Evolutionary conservation across 2,113 vertebrate species (phyloP), one percentile per base, ranked within the genome.

Genomic region (Ceyx melanurus): DNA sequence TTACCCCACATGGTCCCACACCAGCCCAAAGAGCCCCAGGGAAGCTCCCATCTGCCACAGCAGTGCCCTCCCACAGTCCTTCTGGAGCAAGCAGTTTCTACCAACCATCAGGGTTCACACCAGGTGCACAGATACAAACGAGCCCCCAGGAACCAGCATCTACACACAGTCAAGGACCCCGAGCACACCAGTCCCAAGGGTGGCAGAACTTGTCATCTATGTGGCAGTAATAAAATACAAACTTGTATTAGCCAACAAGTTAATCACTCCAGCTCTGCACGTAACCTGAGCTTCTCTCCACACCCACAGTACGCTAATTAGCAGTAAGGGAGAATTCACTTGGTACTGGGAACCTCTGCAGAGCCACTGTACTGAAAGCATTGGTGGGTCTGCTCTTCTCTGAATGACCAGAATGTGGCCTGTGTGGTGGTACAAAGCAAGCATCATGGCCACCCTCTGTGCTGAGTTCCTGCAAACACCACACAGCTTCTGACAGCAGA

Each of bases 371-470:
- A 29, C 4, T 26, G 5, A 15, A 82, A 57, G 65, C 0, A 0
- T 6, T 33, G 57, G 28, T 4, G 18, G 28, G 33, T 50, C 65
- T 37, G n/a, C 4, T 1, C 11, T n/a, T 19, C 61, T 28, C 43
- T 11, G 9, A n/a, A 15, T 9, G 26, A 80, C 16, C 40, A 33
- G 31, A 14, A n/a, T 35, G 35, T 0, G 16, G 33, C 11, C 26
- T 4, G 15, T 4, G 5, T 13, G 37, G 37, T 4, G 40, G 29
- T 43, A 53, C 42, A n/a, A 29, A 56, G 48, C 43, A 31, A 20
- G 28, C 31, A 8, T 15, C 5, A 0, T 0, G 0, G 45, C 6
- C 19, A 6, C 26, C 3, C n/a, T 78, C 72, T 13, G 11, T 3
- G 57, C 71, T n/a, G 37, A 11, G 31, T 19, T 37, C 22, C 71